phyloP scores from a whole-genome alignment of 2,113 vertebrate species.

The Cercopithecus mona region DNA sequence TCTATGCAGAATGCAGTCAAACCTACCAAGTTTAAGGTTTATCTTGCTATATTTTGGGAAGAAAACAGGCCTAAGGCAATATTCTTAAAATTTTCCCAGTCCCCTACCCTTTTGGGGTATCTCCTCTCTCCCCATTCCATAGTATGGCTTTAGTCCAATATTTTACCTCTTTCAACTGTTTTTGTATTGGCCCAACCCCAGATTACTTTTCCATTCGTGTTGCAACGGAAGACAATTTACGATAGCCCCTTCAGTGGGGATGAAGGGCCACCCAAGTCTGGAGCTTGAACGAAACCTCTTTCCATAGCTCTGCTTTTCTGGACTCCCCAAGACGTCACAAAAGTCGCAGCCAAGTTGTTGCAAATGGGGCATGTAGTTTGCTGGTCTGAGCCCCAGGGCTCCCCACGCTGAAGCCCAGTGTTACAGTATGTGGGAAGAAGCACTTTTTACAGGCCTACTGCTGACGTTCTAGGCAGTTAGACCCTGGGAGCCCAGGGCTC shows the following conservation, averaged over 20 bases:
- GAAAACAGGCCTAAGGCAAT: background rate
- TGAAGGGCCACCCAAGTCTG: slow-evolving; percentile 52
- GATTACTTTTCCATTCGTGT: slow-evolving; percentile 51
- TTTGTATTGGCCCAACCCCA: background rate
- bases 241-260: background rate
- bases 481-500: background rate
- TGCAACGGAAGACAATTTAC: slow-evolving; percentile 10
- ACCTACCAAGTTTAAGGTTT: background rate
- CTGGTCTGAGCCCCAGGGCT: background rate
- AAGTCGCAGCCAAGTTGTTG: slow-evolving; percentile 34
- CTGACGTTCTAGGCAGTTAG: background rate
- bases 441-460: background rate
- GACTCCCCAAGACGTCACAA: slow-evolving; percentile 10
- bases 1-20: background rate
- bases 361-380: slow-evolving; percentile 32
- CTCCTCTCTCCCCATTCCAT: background rate
- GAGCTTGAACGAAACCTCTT: background rate
- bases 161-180: slow-evolving; percentile 39
- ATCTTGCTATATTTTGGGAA: background rate
- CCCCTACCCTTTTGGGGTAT: background rate
- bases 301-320: slow-evolving; percentile 5
- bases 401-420: background rate
- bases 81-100: background rate
- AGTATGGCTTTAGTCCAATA: background rate
- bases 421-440: background rate